A percentile compares a stretch with the other conserved stretches of the same genome.
Conservation (phyloP, 2,113 vertebrate species). For the Circaetus gallicus region DNA sequence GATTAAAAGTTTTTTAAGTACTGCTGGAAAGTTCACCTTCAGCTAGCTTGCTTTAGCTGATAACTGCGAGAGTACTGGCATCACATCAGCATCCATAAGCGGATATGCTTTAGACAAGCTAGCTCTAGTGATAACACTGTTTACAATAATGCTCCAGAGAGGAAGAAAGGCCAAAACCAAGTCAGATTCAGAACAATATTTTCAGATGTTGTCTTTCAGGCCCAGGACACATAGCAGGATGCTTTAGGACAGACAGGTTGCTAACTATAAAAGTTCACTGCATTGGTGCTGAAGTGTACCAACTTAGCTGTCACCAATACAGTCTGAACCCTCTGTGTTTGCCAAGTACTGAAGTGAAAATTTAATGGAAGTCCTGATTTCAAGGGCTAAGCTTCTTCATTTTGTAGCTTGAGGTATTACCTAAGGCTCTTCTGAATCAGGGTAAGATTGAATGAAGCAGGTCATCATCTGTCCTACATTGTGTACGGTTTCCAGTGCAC, state of each 20-base stretch:
- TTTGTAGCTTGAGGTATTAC: background rate
- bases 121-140: background rate
- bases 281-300: background rate
- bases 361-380: background rate
- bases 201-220: background rate
- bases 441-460: background rate
- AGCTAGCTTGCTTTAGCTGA: background rate
- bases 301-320: background rate
- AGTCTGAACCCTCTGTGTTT: background rate
- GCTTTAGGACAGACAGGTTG: background rate
- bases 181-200: background rate
- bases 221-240: background rate
- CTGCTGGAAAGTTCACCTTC: constrained; percentile 36
- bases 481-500: background rate
- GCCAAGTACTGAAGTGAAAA: background rate
- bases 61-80: background rate
- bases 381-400: background rate
- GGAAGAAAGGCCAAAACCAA: background rate
- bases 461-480: background rate
- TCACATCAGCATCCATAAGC: background rate
- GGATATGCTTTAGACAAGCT: background rate
- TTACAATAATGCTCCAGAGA: background rate
- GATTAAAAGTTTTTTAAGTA: background rate
- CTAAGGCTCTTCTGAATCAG: background rate
- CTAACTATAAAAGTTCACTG: background rate